Evolutionary conservation across 2,797 vertebrate genomes (phyloP).

Genomic region (Sebastes trivittatus): DNA sequence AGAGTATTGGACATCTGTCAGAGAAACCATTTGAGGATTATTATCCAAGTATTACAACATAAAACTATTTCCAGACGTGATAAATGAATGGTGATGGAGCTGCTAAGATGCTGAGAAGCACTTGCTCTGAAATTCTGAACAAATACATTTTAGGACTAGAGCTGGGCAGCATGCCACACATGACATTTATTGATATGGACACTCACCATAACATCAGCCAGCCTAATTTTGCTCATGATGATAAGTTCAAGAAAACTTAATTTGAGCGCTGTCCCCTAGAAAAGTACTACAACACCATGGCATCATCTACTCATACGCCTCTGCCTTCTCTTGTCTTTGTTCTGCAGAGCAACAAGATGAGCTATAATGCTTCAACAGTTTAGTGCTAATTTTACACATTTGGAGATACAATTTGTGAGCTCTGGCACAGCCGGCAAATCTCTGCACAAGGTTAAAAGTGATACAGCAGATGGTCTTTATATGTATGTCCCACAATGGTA

Average conservation of each 20-base stretch:
- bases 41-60: not conserved
- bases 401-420: not conserved
- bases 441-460: not conserved
- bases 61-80: not conserved
- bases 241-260: not conserved
- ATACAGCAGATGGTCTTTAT: not conserved
- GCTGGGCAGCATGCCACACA: not conserved
- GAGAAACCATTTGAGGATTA: not conserved
- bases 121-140: not conserved
- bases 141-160: not conserved
- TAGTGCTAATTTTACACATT: not conserved
- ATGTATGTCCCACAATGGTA: not conserved
- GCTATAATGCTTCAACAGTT: not conserved
- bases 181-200: not conserved
- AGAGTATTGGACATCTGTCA: slow-evolving; percentile 2
- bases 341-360: not conserved
- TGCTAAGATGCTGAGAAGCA: not conserved
- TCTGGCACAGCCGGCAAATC: not conserved
- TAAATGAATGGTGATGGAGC: not conserved
- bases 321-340: not conserved
- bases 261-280: not conserved
- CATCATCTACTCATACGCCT: not conserved
- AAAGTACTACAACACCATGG: not conserved
- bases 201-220: not conserved
- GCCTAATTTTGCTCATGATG: not conserved